These are phyloP conservation scores for Podiceps cristatus DNA, from an alignment of 2,113 vertebrate genomes.

Conservation along the genomic window DNA sequence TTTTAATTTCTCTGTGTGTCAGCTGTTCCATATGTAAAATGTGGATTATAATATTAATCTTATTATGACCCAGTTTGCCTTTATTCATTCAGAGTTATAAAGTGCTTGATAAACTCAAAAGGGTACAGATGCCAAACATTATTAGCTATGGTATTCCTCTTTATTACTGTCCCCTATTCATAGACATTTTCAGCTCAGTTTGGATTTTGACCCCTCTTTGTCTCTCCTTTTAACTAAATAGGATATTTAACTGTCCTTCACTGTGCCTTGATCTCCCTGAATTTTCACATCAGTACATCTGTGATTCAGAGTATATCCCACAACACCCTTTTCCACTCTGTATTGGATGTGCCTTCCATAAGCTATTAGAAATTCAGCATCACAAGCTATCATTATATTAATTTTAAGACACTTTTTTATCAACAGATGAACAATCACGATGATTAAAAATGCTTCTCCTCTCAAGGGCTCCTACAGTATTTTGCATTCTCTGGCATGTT, in stretches of 20 bases:
- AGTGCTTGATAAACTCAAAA: background rate
- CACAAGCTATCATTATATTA: constrained; percentile 51
- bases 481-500: constrained; percentile 50
- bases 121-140: background rate
- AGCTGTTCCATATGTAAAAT: background rate
- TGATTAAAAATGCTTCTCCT: constrained; percentile 63
- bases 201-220: background rate
- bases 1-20: background rate
- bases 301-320: background rate
- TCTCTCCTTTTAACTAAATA: background rate
- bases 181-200: background rate
- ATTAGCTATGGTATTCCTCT: background rate
- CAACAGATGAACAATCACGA: constrained; percentile 55
- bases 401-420: constrained; percentile 57
- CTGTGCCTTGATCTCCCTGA: background rate
- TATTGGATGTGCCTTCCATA: background rate
- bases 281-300: background rate
- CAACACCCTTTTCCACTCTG: background rate
- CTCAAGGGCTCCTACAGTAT: constrained; percentile 40
- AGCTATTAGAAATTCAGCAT: constrained; percentile 31
- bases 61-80: background rate
- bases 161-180: background rate
- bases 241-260: background rate
- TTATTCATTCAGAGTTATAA: constrained; percentile 20
- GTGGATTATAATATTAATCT: constrained; percentile 22